phyloP scores from a whole-genome alignment of 1,140 invertebrate genomes.

The Drosophila saltans region DNA sequence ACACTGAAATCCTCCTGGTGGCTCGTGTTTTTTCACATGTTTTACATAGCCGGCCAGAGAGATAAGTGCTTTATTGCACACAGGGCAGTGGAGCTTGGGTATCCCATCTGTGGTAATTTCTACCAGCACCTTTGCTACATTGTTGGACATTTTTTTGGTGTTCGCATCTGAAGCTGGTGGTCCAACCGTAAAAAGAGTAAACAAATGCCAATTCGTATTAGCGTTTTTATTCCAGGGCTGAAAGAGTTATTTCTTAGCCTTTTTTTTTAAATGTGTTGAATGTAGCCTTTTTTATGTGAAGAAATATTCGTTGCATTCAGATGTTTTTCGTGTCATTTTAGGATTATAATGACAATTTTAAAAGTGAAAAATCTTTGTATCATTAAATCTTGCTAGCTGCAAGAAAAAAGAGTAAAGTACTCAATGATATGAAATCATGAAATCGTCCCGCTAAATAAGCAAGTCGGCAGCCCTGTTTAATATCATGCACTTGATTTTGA shows the following conservation, averaged over 20 bases:
- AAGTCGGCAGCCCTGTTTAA: not conserved
- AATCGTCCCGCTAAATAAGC: not conserved
- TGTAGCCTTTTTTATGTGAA: conserved; percentile 6
- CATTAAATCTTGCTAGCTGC: too few relatives aligned
- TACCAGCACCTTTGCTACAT: conserved; percentile 65
- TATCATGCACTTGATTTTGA: not conserved
- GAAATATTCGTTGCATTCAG: not conserved
- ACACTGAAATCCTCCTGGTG: conserved; percentile 76
- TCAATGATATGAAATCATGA: too few relatives aligned
- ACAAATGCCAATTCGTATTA: conserved; percentile 49
- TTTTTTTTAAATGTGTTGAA: not conserved
- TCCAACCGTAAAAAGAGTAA: conserved; percentile 30
- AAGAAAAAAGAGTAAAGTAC: too few relatives aligned
- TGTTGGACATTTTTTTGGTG: conserved; percentile 34
- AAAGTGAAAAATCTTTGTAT: not conserved
- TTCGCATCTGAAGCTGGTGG: conserved; percentile 31
- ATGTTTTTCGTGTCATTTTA: not conserved
- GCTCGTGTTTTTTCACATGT: conserved; percentile 79
- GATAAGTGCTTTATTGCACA: conserved; percentile 73
- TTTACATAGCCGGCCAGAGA: conserved; percentile 79
- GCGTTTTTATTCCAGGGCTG: conserved; percentile 39
- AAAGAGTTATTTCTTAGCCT: not conserved
- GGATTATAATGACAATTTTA: not conserved
- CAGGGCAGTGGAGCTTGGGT: conserved; percentile 76
- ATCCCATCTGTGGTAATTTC: conserved; percentile 75